A percentile compares a stretch with the other conserved stretches of the same genome.
Conservation (phyloP, 2,888 invertebrate genomes). For the Synergus itoensis region DNA sequence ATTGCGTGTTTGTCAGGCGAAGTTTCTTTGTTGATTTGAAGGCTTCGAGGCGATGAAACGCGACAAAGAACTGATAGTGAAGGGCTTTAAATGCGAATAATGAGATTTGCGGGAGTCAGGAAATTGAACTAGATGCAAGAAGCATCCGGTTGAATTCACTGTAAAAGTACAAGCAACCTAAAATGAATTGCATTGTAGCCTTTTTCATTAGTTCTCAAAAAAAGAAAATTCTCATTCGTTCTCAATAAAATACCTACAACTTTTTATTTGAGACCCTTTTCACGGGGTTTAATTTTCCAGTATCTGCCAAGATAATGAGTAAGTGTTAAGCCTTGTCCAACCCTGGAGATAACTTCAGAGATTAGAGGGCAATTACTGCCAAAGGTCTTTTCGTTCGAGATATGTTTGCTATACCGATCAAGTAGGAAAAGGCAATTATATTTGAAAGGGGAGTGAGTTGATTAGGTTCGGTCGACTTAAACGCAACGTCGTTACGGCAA, state of each 20-base stretch:
- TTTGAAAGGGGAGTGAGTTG: slow-evolving; percentile 36
- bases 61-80: slow-evolving; percentile 35
- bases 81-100: slow-evolving; percentile 52
- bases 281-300: neutral
- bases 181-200: neutral
- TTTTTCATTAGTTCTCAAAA: no score
- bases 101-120: slow-evolving; percentile 53
- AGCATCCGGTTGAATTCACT: slow-evolving; percentile 29
- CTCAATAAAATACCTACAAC: no score
- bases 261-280: no score
- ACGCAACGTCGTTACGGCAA: slow-evolving; percentile 24
- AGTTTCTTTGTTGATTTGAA: slow-evolving; percentile 30
- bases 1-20: slow-evolving; percentile 20
- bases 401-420: slow-evolving; percentile 20
- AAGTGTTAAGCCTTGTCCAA: slow-evolving; percentile 17
- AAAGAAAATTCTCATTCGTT: no score
- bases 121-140: slow-evolving; percentile 54
- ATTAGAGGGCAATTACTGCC: slow-evolving; percentile 20
- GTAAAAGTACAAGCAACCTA: neutral
- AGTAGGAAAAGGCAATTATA: slow-evolving; percentile 32
- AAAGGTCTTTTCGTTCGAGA: slow-evolving; percentile 6
- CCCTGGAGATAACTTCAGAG: slow-evolving; percentile 2
- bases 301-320: neutral
- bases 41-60: slow-evolving; percentile 43
- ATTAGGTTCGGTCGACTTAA: slow-evolving; percentile 28